Evolutionary conservation across 2,888 invertebrate species (phyloP), one percentile per base, ranked within the genome.

Genomic region (Drosophila mimica): DNA sequence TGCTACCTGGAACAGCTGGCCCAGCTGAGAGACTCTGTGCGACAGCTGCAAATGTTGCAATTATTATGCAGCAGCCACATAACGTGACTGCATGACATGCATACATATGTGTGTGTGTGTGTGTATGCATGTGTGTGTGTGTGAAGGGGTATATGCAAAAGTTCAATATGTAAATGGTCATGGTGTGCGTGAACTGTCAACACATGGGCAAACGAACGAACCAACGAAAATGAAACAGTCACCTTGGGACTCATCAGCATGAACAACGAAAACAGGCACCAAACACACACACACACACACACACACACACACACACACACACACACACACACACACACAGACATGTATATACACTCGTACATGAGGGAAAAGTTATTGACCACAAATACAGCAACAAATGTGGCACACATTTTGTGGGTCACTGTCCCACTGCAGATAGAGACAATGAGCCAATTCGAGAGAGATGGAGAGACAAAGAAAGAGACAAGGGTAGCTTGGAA

Each of bases 131-230:
- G 62, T 34, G 46, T 53, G 51, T 63, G 58, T 61, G 57, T 74
- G 59, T 64, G 63, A 25, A 25, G 65, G 68, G 34, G 65, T 61
- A 57, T 17, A 61, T 57, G 58, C 61, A 76, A 75, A 79, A 81
- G 89, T 87, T 89, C 85, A 87, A 89, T 87, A 89, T 89, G 85
- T 80, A 89, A 86, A 88, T 87, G 82, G 76, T 73, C 73, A 70
- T 70, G 70, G 74, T 82, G 61, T 82, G 76, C 77, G 74, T 79
- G 74, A 71, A 67, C 75, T 89, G 86, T 87, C 86, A 87, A 87
- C 86, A 87, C 84, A 83, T 74, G 58, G 73, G 53, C 85, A 75
- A 62, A 59, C 62, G 58, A 82, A 76, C 84, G 82, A 66, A 65
- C 66, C 59, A 82, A 78, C 89, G 83, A 83, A 88, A 89, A 88